These are phyloP conservation scores for Sebastes aleutianus DNA, from an alignment of 2,797 vertebrate species.

Conservation along the genomic window DNA sequence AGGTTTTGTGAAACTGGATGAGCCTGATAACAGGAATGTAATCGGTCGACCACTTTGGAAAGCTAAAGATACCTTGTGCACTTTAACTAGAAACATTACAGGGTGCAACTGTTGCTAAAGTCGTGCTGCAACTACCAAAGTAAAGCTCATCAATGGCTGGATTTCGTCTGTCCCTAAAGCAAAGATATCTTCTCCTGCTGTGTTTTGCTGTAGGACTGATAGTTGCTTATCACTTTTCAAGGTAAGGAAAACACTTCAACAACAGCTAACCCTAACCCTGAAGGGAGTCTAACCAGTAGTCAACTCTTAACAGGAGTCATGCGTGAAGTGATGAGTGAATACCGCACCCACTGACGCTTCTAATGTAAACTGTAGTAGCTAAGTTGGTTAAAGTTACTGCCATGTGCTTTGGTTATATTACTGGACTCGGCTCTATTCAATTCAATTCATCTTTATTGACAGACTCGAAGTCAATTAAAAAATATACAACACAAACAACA, in stretches of 20 bases:
- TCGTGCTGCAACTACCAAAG: background rate
- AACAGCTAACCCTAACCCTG: background rate
- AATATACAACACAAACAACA: too few species aligned
- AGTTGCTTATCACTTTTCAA: conserved; percentile 4
- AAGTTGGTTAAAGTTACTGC: background rate
- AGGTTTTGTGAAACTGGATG: background rate
- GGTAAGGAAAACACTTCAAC: conserved; percentile 39
- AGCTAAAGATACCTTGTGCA: background rate
- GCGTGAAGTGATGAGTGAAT: background rate
- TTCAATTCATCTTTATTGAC: too few species aligned
- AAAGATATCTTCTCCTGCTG: conserved; percentile 50
- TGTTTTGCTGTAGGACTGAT: conserved; percentile 22
- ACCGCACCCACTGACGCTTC: background rate
- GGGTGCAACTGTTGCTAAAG: background rate
- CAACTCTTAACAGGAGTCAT: background rate
- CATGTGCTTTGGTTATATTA: background rate
- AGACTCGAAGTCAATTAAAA: too few species aligned
- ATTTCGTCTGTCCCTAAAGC: conserved; percentile 46
- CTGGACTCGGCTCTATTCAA: background rate
- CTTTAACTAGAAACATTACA: background rate
- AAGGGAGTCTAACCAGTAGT: background rate
- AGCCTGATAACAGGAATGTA: background rate
- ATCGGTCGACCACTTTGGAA: too few species aligned
- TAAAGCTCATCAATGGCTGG: conserved; percentile 2
- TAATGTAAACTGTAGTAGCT: background rate